phyloP scores from a whole-genome alignment of 2,888 invertebrate species.

The Psylliodes chrysocephalus region DNA sequence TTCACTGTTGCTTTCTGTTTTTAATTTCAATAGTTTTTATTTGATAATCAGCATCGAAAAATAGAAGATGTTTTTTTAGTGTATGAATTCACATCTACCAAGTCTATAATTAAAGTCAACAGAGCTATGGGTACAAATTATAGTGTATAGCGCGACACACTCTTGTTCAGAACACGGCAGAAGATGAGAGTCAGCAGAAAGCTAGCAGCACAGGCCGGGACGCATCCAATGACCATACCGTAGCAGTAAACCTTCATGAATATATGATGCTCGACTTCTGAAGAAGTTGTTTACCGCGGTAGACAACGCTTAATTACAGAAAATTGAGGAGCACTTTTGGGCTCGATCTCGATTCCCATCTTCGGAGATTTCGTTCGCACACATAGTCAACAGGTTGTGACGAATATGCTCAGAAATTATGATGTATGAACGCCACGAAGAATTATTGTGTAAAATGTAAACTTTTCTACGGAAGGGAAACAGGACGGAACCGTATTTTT shows the following conservation, averaged over 20 bases:
- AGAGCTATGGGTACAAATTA: slow-evolving; percentile 49
- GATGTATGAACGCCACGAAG: no score
- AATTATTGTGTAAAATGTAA: no score
- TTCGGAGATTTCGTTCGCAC: background rate
- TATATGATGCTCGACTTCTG: slow-evolving; percentile 39
- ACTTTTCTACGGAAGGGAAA: no score
- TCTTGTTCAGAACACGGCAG: no score
- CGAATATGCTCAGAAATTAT: background rate
- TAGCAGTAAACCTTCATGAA: slow-evolving; percentile 44
- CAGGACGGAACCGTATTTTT: no score
- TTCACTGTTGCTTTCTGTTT: no score
- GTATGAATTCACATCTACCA: slow-evolving; percentile 2
- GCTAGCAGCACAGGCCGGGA: slow-evolving; percentile 33
- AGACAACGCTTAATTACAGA: slow-evolving; percentile 33
- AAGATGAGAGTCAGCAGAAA: no score
- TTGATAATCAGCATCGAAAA: no score
- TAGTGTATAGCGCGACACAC: slow-evolving; percentile 38
- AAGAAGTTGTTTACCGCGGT: slow-evolving; percentile 42
- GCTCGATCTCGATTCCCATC: background rate
- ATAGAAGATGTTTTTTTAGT: background rate
- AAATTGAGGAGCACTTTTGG: slow-evolving; percentile 16
- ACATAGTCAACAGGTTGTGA: background rate
- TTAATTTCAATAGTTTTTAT: no score
- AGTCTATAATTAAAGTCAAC: slow-evolving; percentile 44
- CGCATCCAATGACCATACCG: slow-evolving; percentile 36